A percentile compares a stretch with the other conserved stretches of the same genome.
Conservation (phyloP, 2,888 invertebrate species). For the Hemaris fuciformis region DNA sequence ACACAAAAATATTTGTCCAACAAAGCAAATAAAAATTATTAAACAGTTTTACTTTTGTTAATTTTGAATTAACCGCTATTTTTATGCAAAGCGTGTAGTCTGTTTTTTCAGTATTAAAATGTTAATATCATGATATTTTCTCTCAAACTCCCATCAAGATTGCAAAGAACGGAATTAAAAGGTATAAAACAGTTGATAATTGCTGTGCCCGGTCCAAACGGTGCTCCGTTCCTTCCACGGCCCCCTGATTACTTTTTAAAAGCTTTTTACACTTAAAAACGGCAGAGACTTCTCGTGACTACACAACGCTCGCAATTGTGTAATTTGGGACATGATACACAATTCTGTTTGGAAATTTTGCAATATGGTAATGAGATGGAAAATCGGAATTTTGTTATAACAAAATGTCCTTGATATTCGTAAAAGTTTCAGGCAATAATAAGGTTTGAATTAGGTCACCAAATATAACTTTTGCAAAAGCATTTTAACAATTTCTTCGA, state of each 20-base stretch:
- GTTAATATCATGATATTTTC: slow-evolving; percentile 12
- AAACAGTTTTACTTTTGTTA: too few species aligned
- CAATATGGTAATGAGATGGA: slow-evolving; percentile 51
- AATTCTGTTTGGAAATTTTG: slow-evolving; percentile 50
- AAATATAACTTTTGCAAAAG: too few species aligned
- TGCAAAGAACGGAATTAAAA: slow-evolving; percentile 62
- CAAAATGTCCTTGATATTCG: neutral
- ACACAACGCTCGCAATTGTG: slow-evolving; percentile 57
- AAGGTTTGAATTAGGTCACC: too few species aligned
- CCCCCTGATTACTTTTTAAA: slow-evolving; percentile 75
- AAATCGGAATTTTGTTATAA: slow-evolving; percentile 40
- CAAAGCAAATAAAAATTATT: too few species aligned
- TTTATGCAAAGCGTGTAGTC: neutral
- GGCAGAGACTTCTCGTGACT: slow-evolving; percentile 56
- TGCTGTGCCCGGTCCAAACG: slow-evolving; percentile 59
- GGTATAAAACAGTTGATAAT: slow-evolving; percentile 68
- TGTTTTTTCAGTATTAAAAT: neutral
- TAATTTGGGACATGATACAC: slow-evolving; percentile 65
- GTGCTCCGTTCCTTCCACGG: slow-evolving; percentile 56
- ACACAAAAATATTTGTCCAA: too few species aligned
- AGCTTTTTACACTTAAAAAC: slow-evolving; percentile 63
- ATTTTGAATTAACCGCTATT: too few species aligned
- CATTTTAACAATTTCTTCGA: too few species aligned
- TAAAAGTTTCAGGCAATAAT: neutral
- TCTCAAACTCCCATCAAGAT: slow-evolving; percentile 40